Evolutionary conservation across 30 jellyfish, hydroid and myxozoan species (phyloP).

Genomic region (Chironex yamaguchii): DNA sequence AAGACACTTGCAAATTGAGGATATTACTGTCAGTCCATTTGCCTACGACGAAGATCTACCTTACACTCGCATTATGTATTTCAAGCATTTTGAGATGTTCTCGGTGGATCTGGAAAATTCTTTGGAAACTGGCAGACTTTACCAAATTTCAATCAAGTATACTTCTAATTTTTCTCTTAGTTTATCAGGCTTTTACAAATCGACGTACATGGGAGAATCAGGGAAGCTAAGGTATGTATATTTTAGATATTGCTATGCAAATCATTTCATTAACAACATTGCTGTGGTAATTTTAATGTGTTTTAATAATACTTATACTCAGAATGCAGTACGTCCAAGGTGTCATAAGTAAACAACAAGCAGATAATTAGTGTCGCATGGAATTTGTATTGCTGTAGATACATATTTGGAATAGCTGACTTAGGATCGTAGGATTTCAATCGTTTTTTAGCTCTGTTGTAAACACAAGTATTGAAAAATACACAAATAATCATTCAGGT

Average conservation of each 20-base stretch:
- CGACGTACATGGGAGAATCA: constrained; percentile 68
- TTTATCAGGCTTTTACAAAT: constrained; percentile 92
- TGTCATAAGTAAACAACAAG: too few species aligned
- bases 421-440: too few species aligned
- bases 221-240: constrained; percentile 77
- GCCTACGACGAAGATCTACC: constrained; percentile 19
- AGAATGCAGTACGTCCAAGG: too few species aligned
- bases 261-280: too few species aligned
- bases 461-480: too few species aligned
- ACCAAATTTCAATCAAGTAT: constrained; percentile 66
- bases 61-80: constrained; percentile 48
- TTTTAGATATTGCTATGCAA: background rate
- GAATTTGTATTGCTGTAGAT: too few species aligned
- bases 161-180: constrained; percentile 67
- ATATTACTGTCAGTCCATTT: constrained; percentile 37
- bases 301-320: too few species aligned
- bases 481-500: too few species aligned
- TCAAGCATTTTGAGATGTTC: constrained; percentile 68
- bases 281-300: too few species aligned
- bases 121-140: constrained; percentile 69
- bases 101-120: constrained; percentile 63
- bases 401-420: too few species aligned
- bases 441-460: too few species aligned
- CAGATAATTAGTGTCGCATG: too few species aligned
- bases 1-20: constrained; percentile 47